phyloP scores from a whole-genome alignment of 2,113 vertebrate genomes.

The Heptranchias perlo region DNA sequence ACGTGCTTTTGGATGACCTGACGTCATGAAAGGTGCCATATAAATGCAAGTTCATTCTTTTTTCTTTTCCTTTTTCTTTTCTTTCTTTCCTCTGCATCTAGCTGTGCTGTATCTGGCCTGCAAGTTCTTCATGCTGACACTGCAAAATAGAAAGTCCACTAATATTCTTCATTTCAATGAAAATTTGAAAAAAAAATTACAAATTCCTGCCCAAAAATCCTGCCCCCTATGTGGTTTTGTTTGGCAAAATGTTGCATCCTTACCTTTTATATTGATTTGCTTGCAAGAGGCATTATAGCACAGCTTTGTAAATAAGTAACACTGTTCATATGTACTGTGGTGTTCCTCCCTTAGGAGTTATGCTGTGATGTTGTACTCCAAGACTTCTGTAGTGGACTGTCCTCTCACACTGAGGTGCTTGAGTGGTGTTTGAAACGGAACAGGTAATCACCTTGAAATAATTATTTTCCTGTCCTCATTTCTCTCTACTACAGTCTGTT shows the following conservation, averaged over 20 bases:
- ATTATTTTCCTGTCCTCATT: background rate
- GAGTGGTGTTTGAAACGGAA: slow-evolving; percentile 83
- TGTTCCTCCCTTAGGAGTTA: slow-evolving; percentile 52
- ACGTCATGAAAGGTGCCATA: background rate
- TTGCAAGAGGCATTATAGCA: background rate
- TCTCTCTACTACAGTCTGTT: background rate
- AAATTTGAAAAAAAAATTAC: background rate
- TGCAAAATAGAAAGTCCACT: background rate
- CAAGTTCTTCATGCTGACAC: background rate
- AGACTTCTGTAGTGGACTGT: slow-evolving; percentile 76
- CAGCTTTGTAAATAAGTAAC: background rate
- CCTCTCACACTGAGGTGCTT: slow-evolving; percentile 76
- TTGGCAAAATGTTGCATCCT: background rate
- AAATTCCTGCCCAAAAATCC: background rate
- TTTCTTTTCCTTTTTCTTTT: background rate
- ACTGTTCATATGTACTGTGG: background rate
- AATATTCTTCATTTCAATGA: background rate
- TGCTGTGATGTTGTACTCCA: slow-evolving; percentile 72
- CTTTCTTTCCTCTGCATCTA: background rate
- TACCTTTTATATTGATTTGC: background rate
- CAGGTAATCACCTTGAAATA: slow-evolving; percentile 54
- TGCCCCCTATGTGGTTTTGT: background rate
- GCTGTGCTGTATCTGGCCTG: background rate
- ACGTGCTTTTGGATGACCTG: background rate
- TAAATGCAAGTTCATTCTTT: background rate